These are phyloP conservation scores for Avahi laniger DNA, from an alignment of 2,797 vertebrate species.

Conservation along the genomic window DNA sequence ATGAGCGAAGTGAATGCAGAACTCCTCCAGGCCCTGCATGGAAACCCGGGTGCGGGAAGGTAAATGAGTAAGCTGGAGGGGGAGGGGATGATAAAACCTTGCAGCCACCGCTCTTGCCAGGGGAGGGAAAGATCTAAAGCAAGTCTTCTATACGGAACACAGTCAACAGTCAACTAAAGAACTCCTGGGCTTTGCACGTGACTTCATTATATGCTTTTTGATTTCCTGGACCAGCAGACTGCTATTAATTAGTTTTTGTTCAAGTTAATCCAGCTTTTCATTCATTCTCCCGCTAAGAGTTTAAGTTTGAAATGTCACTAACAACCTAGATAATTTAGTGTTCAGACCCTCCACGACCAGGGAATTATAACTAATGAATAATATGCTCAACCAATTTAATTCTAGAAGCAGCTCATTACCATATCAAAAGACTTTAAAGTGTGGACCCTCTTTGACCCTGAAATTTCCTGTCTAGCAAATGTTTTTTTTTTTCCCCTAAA, in stretches of 20 bases:
- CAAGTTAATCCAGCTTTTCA: slow-evolving; percentile 66
- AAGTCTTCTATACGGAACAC: background rate
- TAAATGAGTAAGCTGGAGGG: background rate
- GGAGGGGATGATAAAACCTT: rapidly evolving
- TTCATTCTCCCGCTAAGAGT: slow-evolving; percentile 19
- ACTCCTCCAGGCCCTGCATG: background rate
- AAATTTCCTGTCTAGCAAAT: slow-evolving; percentile 66
- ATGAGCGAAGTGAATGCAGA: background rate
- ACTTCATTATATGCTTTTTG: slow-evolving; percentile 52
- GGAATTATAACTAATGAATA: slow-evolving; percentile 69
- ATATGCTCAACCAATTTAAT: slow-evolving; percentile 56
- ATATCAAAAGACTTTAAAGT: slow-evolving; percentile 71
- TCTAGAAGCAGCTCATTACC: slow-evolving; percentile 65
- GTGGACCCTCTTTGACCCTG: slow-evolving; percentile 59
- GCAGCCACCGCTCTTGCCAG: background rate
- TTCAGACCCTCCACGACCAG: background rate
- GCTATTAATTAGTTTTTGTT: slow-evolving; percentile 68
- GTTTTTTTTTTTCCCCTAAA: slow-evolving; percentile 11
- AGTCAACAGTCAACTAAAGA: background rate
- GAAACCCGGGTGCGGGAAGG: background rate
- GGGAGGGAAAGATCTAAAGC: background rate
- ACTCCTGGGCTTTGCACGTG: background rate
- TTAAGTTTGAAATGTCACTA: slow-evolving; percentile 66
- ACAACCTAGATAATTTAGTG: slow-evolving; percentile 51
- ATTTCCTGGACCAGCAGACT: slow-evolving; percentile 50